A percentile compares a stretch with the other conserved stretches of the same genome.
Evolutionary conservation across 1,140 invertebrate species (phyloP).

Genomic region (Neodiprion lecontei): DNA sequence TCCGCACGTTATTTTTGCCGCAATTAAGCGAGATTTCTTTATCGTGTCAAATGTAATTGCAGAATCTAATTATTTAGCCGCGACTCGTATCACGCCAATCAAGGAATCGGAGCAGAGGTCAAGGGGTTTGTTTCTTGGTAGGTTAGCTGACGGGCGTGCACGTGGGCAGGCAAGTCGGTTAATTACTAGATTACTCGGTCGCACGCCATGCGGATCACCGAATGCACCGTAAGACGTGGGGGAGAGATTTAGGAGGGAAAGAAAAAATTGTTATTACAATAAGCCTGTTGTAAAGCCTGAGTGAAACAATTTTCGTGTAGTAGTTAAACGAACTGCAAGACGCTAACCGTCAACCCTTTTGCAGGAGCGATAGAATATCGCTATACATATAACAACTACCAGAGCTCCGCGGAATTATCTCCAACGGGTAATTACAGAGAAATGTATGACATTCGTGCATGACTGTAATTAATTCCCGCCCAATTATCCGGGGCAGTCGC

Average conservation of each 20-base stretch:
- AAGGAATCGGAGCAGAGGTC: background rate
- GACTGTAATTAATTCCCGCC: slow-evolving; percentile 58
- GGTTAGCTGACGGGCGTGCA: background rate
- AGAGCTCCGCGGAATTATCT: slow-evolving; percentile 52
- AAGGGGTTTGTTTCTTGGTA: background rate
- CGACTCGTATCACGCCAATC: background rate
- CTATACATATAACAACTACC: slow-evolving; percentile 46
- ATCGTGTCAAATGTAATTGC: background rate
- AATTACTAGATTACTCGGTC: background rate
- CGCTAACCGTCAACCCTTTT: background rate
- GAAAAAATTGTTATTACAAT: too few species aligned
- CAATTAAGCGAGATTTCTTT: background rate
- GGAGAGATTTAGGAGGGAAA: too few species aligned
- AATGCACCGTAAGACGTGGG: too few species aligned
- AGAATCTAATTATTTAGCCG: background rate
- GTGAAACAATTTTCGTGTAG: too few species aligned
- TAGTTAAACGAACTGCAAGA: too few species aligned
- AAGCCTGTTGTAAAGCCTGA: too few species aligned
- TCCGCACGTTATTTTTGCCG: too few species aligned
- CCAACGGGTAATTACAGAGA: slow-evolving; percentile 53
- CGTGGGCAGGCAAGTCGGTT: background rate
- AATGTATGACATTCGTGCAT: slow-evolving; percentile 56
- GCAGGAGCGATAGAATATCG: slow-evolving; percentile 45
- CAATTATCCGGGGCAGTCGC: slow-evolving; percentile 44
- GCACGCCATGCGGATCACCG: too few species aligned